A percentile compares a stretch with the other conserved stretches of the same genome.
Conservation (phyloP, 35 echinoderm and acorn worm genomes). For the Apostichopus japonicus region DNA sequence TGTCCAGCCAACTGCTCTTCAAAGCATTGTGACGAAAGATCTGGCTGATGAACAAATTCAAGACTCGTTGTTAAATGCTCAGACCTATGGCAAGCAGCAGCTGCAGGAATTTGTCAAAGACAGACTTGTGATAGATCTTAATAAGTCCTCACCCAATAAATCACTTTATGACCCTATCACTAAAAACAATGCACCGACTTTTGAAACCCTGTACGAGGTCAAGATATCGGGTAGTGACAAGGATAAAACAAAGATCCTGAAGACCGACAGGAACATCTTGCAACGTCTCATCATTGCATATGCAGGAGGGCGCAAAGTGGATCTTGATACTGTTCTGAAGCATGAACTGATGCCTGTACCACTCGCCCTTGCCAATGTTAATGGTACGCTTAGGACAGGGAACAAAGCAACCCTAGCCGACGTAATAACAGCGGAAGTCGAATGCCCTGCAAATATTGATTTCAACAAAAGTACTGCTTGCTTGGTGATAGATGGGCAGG, state of each 20-base stretch:
- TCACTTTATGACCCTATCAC: no score
- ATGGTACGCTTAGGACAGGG: slow-evolving; percentile 51
- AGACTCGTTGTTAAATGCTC: slow-evolving; percentile 50
- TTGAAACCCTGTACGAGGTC: slow-evolving; percentile 48
- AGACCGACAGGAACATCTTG: slow-evolving; percentile 14
- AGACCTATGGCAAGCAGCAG: slow-evolving; percentile 21
- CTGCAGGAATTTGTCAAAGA: slow-evolving; percentile 25
- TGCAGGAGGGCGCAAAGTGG: slow-evolving; percentile 11
- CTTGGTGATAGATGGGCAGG: slow-evolving; percentile 53
- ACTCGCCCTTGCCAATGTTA: slow-evolving; percentile 52
- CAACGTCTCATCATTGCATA: slow-evolving; percentile 48
- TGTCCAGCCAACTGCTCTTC: neutral
- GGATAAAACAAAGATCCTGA: slow-evolving; percentile 15
- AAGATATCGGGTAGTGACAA: neutral
- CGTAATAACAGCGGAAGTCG: neutral
- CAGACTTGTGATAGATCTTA: neutral
- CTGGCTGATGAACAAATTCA: slow-evolving; percentile 24
- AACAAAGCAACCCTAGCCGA: neutral
- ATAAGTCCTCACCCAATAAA: neutral
- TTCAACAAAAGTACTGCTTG: slow-evolving; percentile 9
- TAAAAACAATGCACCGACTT: slow-evolving; percentile 25
- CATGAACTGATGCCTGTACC: slow-evolving; percentile 45
- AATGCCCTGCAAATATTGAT: slow-evolving; percentile 52
- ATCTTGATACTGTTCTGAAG: neutral
- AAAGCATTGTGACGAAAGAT: slow-evolving; percentile 54